These are phyloP conservation scores for Zaprionus capensis DNA, from an alignment of 1,140 invertebrate genomes.

Conservation along the genomic window DNA sequence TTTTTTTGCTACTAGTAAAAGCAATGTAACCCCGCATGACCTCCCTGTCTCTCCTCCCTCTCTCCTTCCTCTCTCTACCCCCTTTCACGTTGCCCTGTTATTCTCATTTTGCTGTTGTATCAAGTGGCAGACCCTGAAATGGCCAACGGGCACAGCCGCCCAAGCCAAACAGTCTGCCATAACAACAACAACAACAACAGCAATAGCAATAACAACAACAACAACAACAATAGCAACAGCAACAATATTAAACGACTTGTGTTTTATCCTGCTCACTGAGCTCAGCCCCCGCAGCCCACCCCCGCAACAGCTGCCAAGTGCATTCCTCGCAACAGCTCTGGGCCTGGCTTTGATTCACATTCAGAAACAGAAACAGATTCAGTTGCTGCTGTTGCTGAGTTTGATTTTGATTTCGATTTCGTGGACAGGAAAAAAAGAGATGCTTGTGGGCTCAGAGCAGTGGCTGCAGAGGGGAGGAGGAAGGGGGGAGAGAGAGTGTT, in stretches of 20 bases:
- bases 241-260: conserved; percentile 70
- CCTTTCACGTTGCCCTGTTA: conserved; percentile 4
- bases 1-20: conserved; percentile 29
- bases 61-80: not conserved
- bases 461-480: too few relatives aligned
- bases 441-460: too few relatives aligned
- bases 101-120: conserved; percentile 39
- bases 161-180: not conserved
- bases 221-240: not conserved
- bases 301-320: not conserved
- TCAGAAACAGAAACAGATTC: not conserved
- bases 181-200: conserved; percentile 28
- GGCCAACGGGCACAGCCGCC: conserved; percentile 51
- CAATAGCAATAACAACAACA: conserved; percentile 6
- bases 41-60: not conserved
- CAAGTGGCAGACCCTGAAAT: conserved; percentile 59
- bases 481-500: conserved; percentile 26
- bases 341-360: conserved; percentile 25
- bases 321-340: not conserved
- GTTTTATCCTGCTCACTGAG: conserved; percentile 76
- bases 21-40: not conserved
- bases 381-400: conserved; percentile 15
- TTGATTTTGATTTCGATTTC: conserved; percentile 7
- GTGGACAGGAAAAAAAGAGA: not conserved
- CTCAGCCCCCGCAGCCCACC: conserved; percentile 12